Base-by-base conservation (phyloP, 2,888 invertebrate genomes). In the Lapara coniferarum region DNA sequence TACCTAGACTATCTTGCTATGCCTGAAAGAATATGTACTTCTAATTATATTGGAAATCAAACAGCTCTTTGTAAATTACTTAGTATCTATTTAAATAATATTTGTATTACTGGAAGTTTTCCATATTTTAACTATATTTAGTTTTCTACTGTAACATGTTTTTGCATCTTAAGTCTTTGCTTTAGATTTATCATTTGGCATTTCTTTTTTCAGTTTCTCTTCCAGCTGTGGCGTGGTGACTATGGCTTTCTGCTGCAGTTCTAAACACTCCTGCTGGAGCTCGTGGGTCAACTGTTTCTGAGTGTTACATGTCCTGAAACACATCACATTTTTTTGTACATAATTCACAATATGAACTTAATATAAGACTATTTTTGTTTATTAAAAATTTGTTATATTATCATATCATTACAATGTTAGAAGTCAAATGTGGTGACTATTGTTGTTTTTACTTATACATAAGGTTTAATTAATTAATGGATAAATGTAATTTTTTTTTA, bases 191-290 rank as follows among this genome's bases (percentile, higher is more conserved):
- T 71, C n/a, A 72, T 70, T 67, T 72, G 72, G 71, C 72, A 70
- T 37, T 25, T 85, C 80, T 69, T 81, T 76, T 84, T 86, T 86
- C 75, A 93, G 85, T 82, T 88, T 90, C 0, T 91, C 86, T 77
- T 92, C 87, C 30, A 94, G 85, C 56, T 89, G 82, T 3, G 93
- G 92, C 16, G 92, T 81, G 71, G 72, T 84, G 71, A 90, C 75
- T 55, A 94, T 94, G 71, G 93, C 94, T 77, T 85, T 85, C 78
- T 93, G 89, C 78, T 94, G 94, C 74, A 93, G 76, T 77, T 91
- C 89, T 80, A 94, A 83, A 75, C 93, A 92, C 83, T 94, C 93
- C 77, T 89, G 88, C 75, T 93, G 93, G 74, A 94, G 85, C 46
- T 87, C 84, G 69, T 93, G 89, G 10, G 87, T 93, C 79, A 89